Percentiles rank a stretch among this genome's conserved stretches.
phyloP scores from a whole-genome alignment of 2,797 vertebrate genomes.

The Takifugu rubripes region DNA sequence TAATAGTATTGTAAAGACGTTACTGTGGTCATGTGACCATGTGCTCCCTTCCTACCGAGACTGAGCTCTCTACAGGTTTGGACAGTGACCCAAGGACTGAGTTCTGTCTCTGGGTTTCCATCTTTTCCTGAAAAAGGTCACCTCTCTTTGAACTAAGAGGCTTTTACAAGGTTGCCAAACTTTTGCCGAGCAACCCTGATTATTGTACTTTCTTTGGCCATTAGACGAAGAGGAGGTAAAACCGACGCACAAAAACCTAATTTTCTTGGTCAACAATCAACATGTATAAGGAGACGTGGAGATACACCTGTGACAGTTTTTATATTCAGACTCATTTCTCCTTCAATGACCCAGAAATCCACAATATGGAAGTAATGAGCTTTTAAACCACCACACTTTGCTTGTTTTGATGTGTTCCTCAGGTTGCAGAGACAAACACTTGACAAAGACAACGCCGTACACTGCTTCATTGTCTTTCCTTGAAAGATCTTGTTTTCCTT shows the following conservation, averaged over 20 bases:
- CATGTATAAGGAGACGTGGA: conserved; percentile 31
- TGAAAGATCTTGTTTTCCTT: conserved; percentile 22
- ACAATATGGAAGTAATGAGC: conserved; percentile 43
- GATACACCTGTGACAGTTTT: conserved; percentile 40
- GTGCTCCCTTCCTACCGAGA: not conserved
- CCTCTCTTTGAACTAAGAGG: conserved; percentile 12
- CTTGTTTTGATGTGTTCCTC: too few relatives aligned
- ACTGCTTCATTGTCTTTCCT: not conserved
- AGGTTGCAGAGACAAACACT: conserved; percentile 10
- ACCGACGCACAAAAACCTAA: conserved; percentile 37
- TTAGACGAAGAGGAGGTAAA: conserved; percentile 27
- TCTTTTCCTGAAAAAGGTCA: conserved; percentile 27
- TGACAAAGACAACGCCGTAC: conserved; percentile 18
- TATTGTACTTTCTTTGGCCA: conserved; percentile 15
- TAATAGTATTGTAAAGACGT: not conserved
- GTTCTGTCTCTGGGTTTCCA: conserved; percentile 18
- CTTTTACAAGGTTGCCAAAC: conserved; percentile 14
- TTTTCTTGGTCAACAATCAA: conserved; percentile 49
- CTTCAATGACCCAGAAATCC: conserved; percentile 17
- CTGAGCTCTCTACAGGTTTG: not conserved
- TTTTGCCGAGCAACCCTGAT: not conserved
- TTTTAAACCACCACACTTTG: conserved; percentile 44
- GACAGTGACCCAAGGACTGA: not conserved
- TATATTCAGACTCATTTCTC: conserved; percentile 17
- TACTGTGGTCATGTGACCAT: conserved; percentile 12